Conservation (phyloP, 2,113 vertebrate genomes). For the Rhineura floridana region DNA sequence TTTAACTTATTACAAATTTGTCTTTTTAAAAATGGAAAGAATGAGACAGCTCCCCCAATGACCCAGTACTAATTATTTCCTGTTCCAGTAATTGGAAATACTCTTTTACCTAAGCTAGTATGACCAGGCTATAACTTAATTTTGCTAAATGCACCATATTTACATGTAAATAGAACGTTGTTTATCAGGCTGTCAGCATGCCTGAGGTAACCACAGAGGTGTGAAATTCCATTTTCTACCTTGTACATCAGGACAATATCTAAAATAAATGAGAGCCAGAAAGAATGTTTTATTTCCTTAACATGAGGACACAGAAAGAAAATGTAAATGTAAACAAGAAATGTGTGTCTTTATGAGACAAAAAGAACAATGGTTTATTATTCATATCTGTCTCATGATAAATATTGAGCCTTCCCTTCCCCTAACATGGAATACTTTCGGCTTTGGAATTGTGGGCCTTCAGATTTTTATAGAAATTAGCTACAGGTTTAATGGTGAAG, state of each 20-base stretch:
- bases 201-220: constrained; percentile 13
- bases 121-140: constrained; percentile 2
- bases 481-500: not conserved
- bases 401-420: not conserved
- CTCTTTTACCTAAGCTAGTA: not conserved
- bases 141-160: constrained; percentile 32
- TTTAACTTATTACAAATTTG: not conserved
- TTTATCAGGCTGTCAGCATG: constrained; percentile 9
- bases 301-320: constrained; percentile 22
- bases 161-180: not conserved
- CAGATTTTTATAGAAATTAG: not conserved
- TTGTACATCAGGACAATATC: not conserved
- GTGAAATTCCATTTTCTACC: constrained; percentile 1
- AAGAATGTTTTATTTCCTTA: constrained; percentile 19
- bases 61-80: not conserved
- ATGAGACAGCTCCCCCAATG: not conserved
- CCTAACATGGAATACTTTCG: not conserved
- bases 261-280: constrained; percentile 7
- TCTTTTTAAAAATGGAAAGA: not conserved
- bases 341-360: not conserved
- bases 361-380: not conserved
- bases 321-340: constrained; percentile 23
- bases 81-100: constrained; percentile 30
- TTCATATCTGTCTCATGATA: not conserved
- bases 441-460: not conserved